These are phyloP conservation scores for Tringa solitaria DNA, from an alignment of 2,113 vertebrate species.

Conservation along the genomic window DNA sequence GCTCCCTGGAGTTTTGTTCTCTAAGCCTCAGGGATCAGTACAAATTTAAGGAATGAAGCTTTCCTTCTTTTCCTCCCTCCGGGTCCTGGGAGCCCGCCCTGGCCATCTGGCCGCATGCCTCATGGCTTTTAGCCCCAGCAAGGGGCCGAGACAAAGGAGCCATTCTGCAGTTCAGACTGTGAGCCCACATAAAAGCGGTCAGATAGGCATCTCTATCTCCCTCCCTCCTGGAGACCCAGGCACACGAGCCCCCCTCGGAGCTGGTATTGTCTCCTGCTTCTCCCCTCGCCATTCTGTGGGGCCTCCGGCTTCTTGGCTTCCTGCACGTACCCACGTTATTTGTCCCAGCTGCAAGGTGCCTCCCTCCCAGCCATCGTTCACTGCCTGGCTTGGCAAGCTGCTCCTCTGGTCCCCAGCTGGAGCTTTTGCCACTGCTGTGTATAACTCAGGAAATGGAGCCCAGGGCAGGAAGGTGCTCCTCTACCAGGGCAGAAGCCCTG, in stretches of 20 bases:
- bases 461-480: not conserved
- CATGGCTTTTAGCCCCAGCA: not conserved
- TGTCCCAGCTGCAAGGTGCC: not conserved
- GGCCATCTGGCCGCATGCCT: conserved; percentile 18
- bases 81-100: not conserved
- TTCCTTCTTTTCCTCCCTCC: not conserved
- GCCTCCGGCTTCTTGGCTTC: not conserved
- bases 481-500: not conserved
- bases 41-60: not conserved
- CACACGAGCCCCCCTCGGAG: not conserved
- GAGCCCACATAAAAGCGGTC: not conserved
- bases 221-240: not conserved
- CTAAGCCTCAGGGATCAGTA: not conserved
- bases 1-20: not conserved
- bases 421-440: not conserved
- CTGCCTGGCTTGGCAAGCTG: not conserved
- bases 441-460: not conserved
- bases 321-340: rapidly evolving
- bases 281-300: rapidly evolving
- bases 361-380: not conserved
- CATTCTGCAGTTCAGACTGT: not conserved
- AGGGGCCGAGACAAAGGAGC: not conserved
- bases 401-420: not conserved
- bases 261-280: not conserved
- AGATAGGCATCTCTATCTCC: not conserved